A percentile compares a stretch with the other conserved stretches of the same genome.
Conservation (phyloP, 2,113 vertebrate genomes). For the Malurus elegans region DNA sequence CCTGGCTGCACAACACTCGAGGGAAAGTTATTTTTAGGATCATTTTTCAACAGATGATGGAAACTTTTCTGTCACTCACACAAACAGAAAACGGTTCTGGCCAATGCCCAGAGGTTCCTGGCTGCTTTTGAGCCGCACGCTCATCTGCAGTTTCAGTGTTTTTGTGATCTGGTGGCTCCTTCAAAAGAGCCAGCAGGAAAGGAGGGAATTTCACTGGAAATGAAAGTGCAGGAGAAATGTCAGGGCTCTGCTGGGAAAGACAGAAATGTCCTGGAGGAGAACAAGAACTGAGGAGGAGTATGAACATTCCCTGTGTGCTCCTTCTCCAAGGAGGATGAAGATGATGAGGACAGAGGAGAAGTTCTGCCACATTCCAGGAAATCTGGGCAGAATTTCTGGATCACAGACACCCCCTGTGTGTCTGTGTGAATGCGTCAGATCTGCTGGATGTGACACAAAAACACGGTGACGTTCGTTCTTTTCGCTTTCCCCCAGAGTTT, state of each 20-base stretch:
- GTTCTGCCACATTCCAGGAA: neutral
- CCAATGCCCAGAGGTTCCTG: neutral
- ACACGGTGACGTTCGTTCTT: neutral
- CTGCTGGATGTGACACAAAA: neutral
- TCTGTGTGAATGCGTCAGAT: fast-evolving
- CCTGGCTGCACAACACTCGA: neutral
- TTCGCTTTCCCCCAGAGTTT: neutral
- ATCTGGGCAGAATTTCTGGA: neutral
- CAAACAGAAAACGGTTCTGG: neutral
- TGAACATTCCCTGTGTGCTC: neutral
- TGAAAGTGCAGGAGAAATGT: neutral
- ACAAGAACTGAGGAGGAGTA: neutral
- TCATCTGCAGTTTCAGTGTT: neutral
- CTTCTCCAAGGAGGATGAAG: neutral
- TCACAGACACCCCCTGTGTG: neutral
- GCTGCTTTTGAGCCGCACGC: neutral
- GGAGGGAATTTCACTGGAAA: neutral
- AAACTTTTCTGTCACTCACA: constrained; percentile 11
- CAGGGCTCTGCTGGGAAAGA: neutral
- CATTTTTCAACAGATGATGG: constrained; percentile 25
- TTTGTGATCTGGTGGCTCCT: neutral
- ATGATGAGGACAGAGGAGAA: neutral
- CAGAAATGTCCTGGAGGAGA: neutral
- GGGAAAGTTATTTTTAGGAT: constrained; percentile 29
- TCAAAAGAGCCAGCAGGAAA: neutral